phyloP scores from a whole-genome alignment of 2,797 vertebrate genomes.

The Leptodactylus fallax region DNA sequence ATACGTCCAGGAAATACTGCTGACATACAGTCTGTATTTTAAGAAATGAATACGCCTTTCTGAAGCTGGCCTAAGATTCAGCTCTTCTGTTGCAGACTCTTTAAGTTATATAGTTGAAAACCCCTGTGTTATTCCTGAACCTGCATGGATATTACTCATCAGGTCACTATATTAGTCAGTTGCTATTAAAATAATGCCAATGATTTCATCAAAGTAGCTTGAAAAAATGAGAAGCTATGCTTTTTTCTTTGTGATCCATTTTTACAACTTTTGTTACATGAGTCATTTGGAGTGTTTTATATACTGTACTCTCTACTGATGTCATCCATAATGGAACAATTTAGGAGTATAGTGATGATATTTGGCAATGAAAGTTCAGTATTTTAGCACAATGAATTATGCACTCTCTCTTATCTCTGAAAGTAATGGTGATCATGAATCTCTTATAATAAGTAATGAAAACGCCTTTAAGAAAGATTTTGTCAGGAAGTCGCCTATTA shows the following conservation, averaged over 20 bases:
- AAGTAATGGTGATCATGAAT: neutral
- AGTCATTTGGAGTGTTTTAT: neutral
- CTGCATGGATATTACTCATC: neutral
- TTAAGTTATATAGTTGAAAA: no score
- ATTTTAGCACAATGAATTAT: neutral
- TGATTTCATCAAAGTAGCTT: neutral
- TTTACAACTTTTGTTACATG: neutral
- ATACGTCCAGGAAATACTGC: no score
- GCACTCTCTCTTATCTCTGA: neutral
- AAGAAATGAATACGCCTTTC: no score
- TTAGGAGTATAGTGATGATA: neutral
- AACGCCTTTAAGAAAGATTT: neutral
- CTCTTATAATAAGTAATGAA: neutral
- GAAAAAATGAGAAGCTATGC: neutral
- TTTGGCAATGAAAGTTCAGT: neutral
- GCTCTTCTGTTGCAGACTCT: no score
- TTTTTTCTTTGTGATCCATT: neutral
- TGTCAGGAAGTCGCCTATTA: slow-evolving; percentile 4
- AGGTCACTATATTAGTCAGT: neutral
- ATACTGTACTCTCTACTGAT: neutral
- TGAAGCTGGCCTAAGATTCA: no score
- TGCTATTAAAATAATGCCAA: neutral
- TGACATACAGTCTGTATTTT: no score
- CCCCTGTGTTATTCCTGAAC: no score
- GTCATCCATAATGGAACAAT: neutral